Evolutionary conservation across 2,113 vertebrate genomes (phyloP).

Genomic region (Limanda limanda): DNA sequence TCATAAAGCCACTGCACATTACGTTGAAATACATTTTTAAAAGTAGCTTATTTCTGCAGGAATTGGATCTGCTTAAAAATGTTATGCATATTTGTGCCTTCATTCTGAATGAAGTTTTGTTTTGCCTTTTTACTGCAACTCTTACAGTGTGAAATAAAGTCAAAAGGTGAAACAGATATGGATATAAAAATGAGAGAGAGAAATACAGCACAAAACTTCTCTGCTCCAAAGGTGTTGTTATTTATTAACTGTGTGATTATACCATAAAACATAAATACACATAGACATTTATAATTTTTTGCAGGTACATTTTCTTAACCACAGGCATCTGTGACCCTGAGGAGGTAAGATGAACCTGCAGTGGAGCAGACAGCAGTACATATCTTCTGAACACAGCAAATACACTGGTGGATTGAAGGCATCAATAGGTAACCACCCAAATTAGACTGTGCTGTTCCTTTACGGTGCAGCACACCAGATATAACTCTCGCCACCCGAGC

Average conservation of each 20-base stretch:
- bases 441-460: slow-evolving; percentile 7
- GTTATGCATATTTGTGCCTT: neutral
- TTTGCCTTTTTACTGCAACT: slow-evolving; percentile 15
- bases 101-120: neutral
- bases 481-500: neutral
- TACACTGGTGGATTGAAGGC: neutral
- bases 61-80: neutral
- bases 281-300: slow-evolving; percentile 1
- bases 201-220: neutral
- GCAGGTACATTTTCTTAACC: neutral
- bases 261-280: neutral
- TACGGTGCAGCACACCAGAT: neutral
- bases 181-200: neutral
- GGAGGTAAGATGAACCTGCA: neutral
- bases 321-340: neutral
- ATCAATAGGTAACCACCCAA: neutral
- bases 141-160: slow-evolving; percentile 17
- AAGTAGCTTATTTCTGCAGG: neutral
- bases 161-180: neutral
- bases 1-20: neutral
- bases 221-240: neutral
- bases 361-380: neutral
- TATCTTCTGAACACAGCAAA: neutral
- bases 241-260: neutral
- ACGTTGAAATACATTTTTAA: neutral